phyloP scores from a whole-genome alignment of 2,888 invertebrate genomes.

The Clepsis dumicolana region DNA sequence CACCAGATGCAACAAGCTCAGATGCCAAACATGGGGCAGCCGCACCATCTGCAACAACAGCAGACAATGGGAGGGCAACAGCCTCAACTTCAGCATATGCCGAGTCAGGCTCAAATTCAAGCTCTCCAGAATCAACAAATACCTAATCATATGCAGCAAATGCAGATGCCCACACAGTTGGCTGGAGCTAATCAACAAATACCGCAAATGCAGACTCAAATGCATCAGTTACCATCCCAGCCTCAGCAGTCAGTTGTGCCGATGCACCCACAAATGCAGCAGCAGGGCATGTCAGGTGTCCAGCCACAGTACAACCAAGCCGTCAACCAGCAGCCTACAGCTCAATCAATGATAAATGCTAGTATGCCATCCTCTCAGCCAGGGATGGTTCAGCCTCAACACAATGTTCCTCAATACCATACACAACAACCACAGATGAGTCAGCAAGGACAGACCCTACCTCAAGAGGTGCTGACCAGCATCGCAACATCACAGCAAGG shows the following conservation, averaged over 20 bases:
- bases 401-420: constrained; percentile 82
- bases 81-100: constrained; percentile 81
- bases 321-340: constrained; percentile 78
- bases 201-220: constrained; percentile 83
- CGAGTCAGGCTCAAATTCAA: constrained; percentile 83
- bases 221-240: constrained; percentile 82
- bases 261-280: constrained; percentile 84
- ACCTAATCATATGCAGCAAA: constrained; percentile 84
- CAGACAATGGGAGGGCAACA: constrained; percentile 79
- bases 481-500: constrained; percentile 83
- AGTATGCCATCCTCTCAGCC: constrained; percentile 80
- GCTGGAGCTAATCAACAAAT: constrained; percentile 80
- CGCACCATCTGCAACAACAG: constrained; percentile 80
- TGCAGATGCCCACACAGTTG: constrained; percentile 80
- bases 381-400: constrained; percentile 81
- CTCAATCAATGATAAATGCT: constrained; percentile 79
- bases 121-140: constrained; percentile 85
- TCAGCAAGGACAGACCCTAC: constrained; percentile 81
- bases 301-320: constrained; percentile 85
- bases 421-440: constrained; percentile 81
- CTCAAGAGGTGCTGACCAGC: constrained; percentile 81
- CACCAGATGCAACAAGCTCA: constrained; percentile 83
- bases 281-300: constrained; percentile 78
- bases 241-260: constrained; percentile 81
- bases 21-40: constrained; percentile 78